Evolutionary conservation across 2,113 vertebrate species (phyloP), one percentile per base, ranked within the genome.

Genomic region (Sorex fumeus): DNA sequence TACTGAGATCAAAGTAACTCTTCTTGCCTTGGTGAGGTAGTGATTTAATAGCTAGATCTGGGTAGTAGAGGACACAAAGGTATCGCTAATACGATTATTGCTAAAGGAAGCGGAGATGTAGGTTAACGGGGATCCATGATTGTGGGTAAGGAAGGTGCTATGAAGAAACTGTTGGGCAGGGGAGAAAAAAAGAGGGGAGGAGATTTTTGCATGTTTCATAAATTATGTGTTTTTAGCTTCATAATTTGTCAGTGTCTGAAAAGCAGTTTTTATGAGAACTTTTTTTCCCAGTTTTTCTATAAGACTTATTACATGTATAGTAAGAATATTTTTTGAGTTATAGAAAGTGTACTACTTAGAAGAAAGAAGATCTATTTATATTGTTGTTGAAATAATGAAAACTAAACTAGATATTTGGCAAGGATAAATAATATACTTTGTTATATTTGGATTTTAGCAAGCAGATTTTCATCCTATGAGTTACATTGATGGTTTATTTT

Each of bases 401-500:
- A 23, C 50, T 69, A 50, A 76, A 76, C 50, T 93, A 28, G 62
- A 57, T 23, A 50, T 45, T 76, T 34, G 72, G 34, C 30, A 47
- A 47, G n/a, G 27, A 18, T 8, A 60, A 64, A 64, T 28, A 18
- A 45, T 32, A 43, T 69, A 10, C 16, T 62, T 36, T 62, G n/a
- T 32, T 74, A 7, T 75, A 57, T 78, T 47, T 88, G 43, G 18
- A 77, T 85, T 94, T 91, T 57, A 53, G 3, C 71, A 47, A 67
- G 23, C 40, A 47, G 11, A 43, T 84, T 89, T 84, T 82, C 23
- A 76, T 78, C 45, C n/a, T 2, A 1, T 50, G 43, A 45, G 40
- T 78, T 79, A 36, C 57, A 62, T 25, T 57, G 85, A 45, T 36
- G 12, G 23, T 76, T 87, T 84, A 50, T 84, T 95, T 90, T 76